Conservation (phyloP, 2,797 vertebrate genomes). For the Acanthiza pusilla region DNA sequence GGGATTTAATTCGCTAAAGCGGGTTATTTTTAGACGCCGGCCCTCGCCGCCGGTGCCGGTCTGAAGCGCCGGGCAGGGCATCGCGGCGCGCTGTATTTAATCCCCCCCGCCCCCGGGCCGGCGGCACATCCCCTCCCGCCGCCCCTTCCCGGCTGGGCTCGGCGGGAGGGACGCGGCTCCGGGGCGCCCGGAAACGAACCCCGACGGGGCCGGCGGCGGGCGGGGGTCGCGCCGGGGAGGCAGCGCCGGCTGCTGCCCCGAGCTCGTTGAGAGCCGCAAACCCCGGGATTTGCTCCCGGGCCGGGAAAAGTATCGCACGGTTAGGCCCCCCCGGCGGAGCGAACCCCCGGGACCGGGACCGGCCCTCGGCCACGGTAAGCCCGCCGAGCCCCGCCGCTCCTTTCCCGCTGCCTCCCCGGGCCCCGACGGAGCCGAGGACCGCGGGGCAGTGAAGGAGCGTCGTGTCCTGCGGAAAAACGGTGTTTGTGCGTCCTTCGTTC, state of each 20-base stretch:
- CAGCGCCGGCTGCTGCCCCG: not conserved
- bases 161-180: not conserved
- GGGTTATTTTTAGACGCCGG: not conserved
- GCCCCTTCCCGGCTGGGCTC: not conserved
- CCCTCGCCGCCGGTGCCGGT: not conserved
- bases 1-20: not conserved
- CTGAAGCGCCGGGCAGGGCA: not conserved
- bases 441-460: not conserved
- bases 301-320: not conserved
- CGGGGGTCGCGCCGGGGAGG: not conserved
- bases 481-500: not conserved
- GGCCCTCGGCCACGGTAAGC: not conserved
- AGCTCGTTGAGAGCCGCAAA: not conserved
- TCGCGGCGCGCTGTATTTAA: not conserved
- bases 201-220: not conserved
- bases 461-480: not conserved
- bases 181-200: not conserved
- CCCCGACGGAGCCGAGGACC: not conserved
- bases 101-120: not conserved
- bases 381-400: not conserved
- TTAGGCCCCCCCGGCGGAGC: rapidly evolving
- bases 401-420: not conserved
- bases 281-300: not conserved
- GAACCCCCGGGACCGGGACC: not conserved
- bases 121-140: not conserved